Percentiles rank a stretch among this genome's conserved stretches.
phyloP scores from a whole-genome alignment of 1,140 invertebrate genomes.

The Pseudomyrmex flavicornis region DNA sequence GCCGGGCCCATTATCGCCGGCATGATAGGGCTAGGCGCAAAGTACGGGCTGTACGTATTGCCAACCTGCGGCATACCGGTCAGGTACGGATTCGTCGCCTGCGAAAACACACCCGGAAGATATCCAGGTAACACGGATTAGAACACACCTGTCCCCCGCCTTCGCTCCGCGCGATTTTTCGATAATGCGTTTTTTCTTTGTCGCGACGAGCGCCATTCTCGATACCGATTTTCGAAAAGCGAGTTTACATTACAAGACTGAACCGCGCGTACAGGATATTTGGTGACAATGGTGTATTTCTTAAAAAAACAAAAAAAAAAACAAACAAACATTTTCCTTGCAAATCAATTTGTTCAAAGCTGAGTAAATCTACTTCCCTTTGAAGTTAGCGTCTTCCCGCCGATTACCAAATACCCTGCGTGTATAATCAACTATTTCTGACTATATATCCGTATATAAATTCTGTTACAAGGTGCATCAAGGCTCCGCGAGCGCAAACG shows the following conservation, averaged over 20 bases:
- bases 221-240: neutral
- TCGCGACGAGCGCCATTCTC: constrained; percentile 27
- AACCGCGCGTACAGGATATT: neutral
- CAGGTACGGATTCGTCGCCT: constrained; percentile 96
- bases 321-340: neutral
- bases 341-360: neutral
- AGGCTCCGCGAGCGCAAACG: constrained; percentile 35
- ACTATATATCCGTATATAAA: constrained; percentile 32
- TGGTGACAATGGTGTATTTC: neutral
- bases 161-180: constrained; percentile 47
- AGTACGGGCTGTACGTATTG: constrained; percentile 95
- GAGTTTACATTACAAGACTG: neutral
- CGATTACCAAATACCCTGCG: constrained; percentile 28
- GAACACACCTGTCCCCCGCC: constrained; percentile 54
- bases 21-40: constrained; percentile 94
- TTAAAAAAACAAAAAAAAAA: neutral
- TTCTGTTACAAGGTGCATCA: constrained; percentile 20
- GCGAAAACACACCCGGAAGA: constrained; percentile 82
- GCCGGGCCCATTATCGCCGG: constrained; percentile 92
- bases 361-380: neutral
- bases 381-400: neutral
- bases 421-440: constrained; percentile 21
- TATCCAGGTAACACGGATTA: constrained; percentile 75
- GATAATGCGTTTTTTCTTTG: neutral
- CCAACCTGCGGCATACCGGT: constrained; percentile 93